Evolutionary conservation across 2,888 invertebrate genomes (phyloP), one percentile per base, ranked within the genome.

Genomic region (Sympetrum striolatum): DNA sequence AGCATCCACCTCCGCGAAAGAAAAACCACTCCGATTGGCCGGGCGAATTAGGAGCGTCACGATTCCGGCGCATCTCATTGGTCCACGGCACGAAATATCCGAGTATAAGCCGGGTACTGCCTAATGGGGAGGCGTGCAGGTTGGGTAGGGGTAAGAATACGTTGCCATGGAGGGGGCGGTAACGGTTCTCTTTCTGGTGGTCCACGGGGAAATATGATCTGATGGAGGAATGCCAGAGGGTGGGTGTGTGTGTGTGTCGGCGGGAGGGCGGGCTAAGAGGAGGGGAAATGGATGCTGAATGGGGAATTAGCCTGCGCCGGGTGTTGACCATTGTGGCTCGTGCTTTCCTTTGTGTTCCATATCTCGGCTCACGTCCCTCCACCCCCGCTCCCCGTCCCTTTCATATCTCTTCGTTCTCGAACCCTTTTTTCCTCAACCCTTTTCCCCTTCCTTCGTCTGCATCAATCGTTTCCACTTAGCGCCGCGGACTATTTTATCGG

Each of bases 261-360:
- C 53, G 31, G 15, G 37, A 81, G 90, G 37, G 82, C 35, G 90
- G 90, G 91, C 91, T 91, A 91, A 91, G 91, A 92, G 92, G 91
- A 91, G 91, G 91, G 80, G 90, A 90, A 91, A 80, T 91, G 91
- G 91, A 90, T 91, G 92, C 91, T 91, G 91, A 91, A 81, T 91
- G 91, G 93, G 93, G 94, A 94, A 94, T 94, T 94, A 94, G 93
- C 93, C 94, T 94, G 86, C 64, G 60, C 60, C 64, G 37, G 60
- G 60, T 82, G 82, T 82, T 82, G 60, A 86, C 86, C 86, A 35
- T 35, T 37, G 86, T 86, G 86, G 37, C 86, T 86, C 64, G 35
- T 58, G 53, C 53, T 82, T 82, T 31, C 86, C 86, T 86, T 86
- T 86, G 86, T 86, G 37, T 80, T 37, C 80, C 80, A 35, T 37